Evolutionary conservation across 2,797 vertebrate genomes (phyloP).

Genomic region (Falco peregrinus): DNA sequence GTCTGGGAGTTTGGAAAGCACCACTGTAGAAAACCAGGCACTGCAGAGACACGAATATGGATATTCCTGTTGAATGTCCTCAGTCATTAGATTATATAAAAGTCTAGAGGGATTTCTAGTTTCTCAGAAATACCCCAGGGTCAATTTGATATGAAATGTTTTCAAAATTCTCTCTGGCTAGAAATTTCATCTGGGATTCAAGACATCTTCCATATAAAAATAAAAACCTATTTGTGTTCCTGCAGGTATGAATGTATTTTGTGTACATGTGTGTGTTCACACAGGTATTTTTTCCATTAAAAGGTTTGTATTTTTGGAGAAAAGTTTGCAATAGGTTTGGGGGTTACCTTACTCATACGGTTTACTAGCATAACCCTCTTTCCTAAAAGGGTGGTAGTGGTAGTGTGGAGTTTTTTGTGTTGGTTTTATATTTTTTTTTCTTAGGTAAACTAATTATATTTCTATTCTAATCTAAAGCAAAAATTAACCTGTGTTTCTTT

Average conservation of each 20-base stretch:
- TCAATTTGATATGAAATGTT: neutral
- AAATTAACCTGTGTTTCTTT: neutral
- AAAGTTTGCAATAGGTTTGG: neutral
- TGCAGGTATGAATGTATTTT: neutral
- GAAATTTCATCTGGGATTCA: neutral
- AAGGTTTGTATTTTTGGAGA: fast-evolving
- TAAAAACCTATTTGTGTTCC: neutral
- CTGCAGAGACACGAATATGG: neutral
- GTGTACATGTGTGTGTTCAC: neutral
- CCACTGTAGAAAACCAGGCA: neutral
- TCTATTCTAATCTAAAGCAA: neutral
- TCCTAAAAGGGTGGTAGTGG: fast-evolving
- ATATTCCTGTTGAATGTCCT: neutral
- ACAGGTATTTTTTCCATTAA: neutral
- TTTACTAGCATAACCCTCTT: neutral
- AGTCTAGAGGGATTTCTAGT: neutral
- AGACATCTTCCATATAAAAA: neutral
- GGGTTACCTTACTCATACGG: neutral
- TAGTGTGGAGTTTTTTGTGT: neutral
- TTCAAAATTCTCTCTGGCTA: neutral
- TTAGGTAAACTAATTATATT: neutral
- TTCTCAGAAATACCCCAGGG: neutral
- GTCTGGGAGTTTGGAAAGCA: neutral
- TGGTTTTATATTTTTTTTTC: neutral
- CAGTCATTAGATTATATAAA: neutral